Evolutionary conservation across 2,113 vertebrate genomes (phyloP), one percentile per base, ranked within the genome.

Genomic region (Symphodus melops): DNA sequence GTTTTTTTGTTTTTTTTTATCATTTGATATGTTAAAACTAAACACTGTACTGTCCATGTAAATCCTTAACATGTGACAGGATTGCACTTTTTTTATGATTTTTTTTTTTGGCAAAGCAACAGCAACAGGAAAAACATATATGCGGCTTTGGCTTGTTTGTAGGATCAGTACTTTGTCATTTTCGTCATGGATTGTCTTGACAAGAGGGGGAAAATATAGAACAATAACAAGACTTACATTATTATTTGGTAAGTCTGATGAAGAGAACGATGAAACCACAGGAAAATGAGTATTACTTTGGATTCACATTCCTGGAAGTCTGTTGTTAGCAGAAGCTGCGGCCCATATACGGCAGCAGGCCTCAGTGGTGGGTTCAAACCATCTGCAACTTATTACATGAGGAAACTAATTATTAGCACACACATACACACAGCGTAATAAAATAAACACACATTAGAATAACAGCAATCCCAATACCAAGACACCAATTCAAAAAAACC

Each of bases 381-480:
- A 81, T 83, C 81, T 85, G 77, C 60, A 65, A 64, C 19, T 66
- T 68, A 80, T 80, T 84, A 86, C 67, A 33, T 73, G 69, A 23
- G 44, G 68, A 83, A 76, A 67, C 20, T 48, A 73, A 84, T 76
- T 56, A 65, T 63, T 54, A 33, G 51, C 16, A 1, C 44, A 42
- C 46, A 55, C 28, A 33, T 6, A 55, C 62, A 37, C 42, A 0
- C 4, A 23, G 60, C 57, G 78, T 58, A 54, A 64, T 57, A 79
- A 59, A 51, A 66, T 51, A 75, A 83, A 83, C 25, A 75, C 46
- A 44, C 0, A 76, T 78, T 37, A 79, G 41, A 53, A 67, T 25
- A 83, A 61, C n/a, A 72, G 36, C 39, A 55, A 54, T 33, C 28
- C 3, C 17, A 76, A 20, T 39, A 71, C 23, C 28, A 55, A 72